Conservation (phyloP, 2,888 invertebrate genomes). For the Halocaridina rubra region DNA sequence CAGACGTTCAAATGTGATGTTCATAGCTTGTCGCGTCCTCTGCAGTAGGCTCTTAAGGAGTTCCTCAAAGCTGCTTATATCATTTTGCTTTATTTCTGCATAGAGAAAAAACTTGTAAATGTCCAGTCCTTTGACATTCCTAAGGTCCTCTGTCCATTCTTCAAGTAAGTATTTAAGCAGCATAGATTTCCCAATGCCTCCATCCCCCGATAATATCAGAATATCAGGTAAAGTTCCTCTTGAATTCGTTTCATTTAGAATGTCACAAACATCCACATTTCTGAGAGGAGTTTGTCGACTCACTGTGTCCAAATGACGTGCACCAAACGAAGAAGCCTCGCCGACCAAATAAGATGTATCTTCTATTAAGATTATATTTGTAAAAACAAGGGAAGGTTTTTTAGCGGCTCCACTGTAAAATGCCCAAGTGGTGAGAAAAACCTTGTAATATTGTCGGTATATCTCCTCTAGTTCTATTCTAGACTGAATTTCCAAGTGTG, state of each 20-base stretch:
- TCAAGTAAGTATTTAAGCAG: not conserved
- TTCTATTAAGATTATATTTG: not conserved
- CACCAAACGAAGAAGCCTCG: too few relatives aligned
- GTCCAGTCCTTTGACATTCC: not conserved
- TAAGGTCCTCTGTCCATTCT: not conserved
- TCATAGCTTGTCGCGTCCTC: not conserved
- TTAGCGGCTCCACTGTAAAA: not conserved
- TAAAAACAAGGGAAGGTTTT: not conserved
- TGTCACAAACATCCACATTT: not conserved
- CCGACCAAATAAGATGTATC: too few relatives aligned
- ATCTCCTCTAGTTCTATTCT: not conserved
- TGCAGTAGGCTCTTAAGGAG: not conserved
- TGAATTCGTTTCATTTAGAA: not conserved
- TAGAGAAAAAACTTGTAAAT: not conserved
- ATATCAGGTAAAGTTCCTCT: not conserved
- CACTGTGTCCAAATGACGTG: not conserved
- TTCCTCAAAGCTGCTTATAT: not conserved
- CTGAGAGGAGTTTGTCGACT: not conserved
- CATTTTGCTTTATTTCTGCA: not conserved
- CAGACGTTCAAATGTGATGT: not conserved
- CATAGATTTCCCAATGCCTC: not conserved
- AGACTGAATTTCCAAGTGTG: too few relatives aligned
- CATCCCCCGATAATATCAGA: not conserved
- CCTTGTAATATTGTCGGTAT: not conserved
- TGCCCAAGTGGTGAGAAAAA: not conserved